A percentile compares a stretch with the other conserved stretches of the same genome.
These are phyloP conservation scores for Gorsachius goisagi DNA, from an alignment of 2,113 vertebrate species.

Conservation along the genomic window DNA sequence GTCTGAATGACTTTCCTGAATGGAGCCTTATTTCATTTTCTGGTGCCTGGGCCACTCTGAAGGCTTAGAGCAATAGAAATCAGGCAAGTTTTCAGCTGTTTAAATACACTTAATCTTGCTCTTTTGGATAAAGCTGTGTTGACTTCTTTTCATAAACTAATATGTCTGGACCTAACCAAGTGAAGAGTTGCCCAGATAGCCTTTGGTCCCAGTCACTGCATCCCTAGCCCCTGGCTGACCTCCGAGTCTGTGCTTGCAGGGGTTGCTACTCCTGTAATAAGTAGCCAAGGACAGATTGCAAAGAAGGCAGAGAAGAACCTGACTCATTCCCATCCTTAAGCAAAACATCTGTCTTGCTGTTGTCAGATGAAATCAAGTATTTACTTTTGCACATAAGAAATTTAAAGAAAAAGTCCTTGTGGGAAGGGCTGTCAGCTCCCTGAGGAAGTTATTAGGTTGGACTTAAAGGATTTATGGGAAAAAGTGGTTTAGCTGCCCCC, in stretches of 20 bases:
- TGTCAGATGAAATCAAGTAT: background rate
- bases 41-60: background rate
- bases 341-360: background rate
- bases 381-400: background rate
- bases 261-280: background rate
- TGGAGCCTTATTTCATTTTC: background rate
- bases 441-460: background rate
- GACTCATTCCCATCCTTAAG: background rate
- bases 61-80: background rate
- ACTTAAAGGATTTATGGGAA: background rate
- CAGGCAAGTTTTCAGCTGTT: background rate
- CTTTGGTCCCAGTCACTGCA: background rate
- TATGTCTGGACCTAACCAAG: background rate
- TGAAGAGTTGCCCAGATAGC: background rate
- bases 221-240: background rate
- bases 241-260: background rate
- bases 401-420: background rate
- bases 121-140: background rate
- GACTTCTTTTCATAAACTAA: background rate
- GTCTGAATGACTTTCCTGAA: background rate
- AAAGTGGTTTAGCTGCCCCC: background rate
- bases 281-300: background rate
- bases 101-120: background rate
- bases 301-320: background rate
- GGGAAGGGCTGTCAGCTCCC: background rate